Evolutionary conservation across 2,113 vertebrate genomes (phyloP).

Genomic region (Pungitius pungitius): DNA sequence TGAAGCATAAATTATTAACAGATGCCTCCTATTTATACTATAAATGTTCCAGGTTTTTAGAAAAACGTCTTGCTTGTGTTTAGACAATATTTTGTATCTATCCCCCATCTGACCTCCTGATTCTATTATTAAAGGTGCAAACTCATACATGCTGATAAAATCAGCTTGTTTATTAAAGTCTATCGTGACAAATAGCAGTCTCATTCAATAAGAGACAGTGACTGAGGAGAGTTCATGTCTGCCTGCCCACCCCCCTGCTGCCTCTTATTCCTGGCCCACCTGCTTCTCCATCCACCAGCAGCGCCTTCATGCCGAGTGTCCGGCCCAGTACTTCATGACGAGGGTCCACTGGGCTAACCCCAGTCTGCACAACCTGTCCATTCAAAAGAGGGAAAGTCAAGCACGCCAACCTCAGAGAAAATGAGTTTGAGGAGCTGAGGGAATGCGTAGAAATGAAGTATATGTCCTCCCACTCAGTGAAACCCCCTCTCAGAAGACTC

Average conservation of each 20-base stretch:
- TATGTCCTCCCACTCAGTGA: slow-evolving; percentile 34
- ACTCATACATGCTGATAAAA: neutral
- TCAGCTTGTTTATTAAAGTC: neutral
- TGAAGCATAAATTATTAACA: neutral
- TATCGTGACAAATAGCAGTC: slow-evolving; percentile 7
- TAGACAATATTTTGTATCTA: neutral
- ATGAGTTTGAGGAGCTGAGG: slow-evolving; percentile 18
- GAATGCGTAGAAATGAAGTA: slow-evolving; percentile 34
- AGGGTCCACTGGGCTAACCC: neutral
- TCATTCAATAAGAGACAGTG: slow-evolving; percentile 11
- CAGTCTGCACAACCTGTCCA: neutral
- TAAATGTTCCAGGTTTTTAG: neutral
- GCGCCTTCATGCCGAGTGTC: neutral
- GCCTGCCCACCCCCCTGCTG: neutral
- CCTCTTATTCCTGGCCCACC: slow-evolving; percentile 6
- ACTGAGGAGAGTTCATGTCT: slow-evolving; percentile 44
- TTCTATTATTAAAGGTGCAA: neutral
- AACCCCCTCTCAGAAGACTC: slow-evolving; percentile 42
- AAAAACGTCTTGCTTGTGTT: neutral
- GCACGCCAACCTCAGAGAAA: slow-evolving; percentile 32
- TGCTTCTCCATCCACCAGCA: slow-evolving; percentile 31
- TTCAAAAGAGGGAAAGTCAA: slow-evolving; percentile 26
- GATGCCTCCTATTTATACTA: no score
- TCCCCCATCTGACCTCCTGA: neutral
- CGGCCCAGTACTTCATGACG: slow-evolving; percentile 14